Evolutionary conservation across 35 echinoderm and acorn worm genomes (phyloP).

Genomic region (Ophiothrix spiculata): DNA sequence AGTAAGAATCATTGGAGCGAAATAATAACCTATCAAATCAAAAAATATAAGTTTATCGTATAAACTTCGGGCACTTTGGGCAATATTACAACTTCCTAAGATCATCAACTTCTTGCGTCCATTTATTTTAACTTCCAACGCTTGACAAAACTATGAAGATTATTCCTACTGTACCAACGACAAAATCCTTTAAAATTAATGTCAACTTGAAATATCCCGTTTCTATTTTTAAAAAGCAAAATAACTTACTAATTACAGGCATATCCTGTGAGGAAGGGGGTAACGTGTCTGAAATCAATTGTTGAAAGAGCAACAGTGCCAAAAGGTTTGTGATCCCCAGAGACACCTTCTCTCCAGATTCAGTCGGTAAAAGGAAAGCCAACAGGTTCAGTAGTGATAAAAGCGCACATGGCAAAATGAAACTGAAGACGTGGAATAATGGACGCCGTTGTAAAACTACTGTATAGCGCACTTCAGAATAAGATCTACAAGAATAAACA

Average conservation of each 20-base stretch:
- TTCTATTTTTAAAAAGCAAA: background rate
- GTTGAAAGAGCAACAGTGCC: slow-evolving; percentile 4
- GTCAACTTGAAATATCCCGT: background rate
- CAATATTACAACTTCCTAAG: background rate
- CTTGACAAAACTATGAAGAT: background rate
- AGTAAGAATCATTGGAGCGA: background rate
- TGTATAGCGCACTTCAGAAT: background rate
- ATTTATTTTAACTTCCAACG: background rate
- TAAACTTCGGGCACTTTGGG: background rate
- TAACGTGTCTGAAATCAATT: background rate
- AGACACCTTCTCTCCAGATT: no score
- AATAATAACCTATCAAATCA: background rate
- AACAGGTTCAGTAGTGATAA: no score
- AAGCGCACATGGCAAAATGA: background rate
- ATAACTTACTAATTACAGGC: background rate
- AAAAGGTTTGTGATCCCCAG: no score
- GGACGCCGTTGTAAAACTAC: background rate
- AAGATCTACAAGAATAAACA: background rate
- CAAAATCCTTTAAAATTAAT: background rate
- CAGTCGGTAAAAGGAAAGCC: no score
- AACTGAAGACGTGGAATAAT: background rate
- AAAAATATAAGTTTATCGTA: background rate
- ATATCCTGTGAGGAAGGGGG: background rate
- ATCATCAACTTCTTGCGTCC: background rate
- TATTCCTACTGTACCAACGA: background rate